phyloP scores from a whole-genome alignment of 2,797 vertebrate genomes.

The Tapirus indicus region DNA sequence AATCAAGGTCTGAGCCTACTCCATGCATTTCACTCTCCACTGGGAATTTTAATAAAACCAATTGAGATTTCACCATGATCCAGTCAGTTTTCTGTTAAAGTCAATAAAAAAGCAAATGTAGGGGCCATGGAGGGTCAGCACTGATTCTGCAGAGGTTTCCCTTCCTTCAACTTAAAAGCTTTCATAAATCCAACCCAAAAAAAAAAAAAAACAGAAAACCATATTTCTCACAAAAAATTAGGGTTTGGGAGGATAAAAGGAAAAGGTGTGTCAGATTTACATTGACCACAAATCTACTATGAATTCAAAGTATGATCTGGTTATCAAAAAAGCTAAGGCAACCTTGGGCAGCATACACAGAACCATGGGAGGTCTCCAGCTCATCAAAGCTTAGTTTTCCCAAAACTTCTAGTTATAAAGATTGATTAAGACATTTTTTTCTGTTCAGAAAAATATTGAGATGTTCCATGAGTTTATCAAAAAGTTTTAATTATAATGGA shows the following conservation, averaged over 20 bases:
- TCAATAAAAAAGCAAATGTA: slow-evolving; percentile 53
- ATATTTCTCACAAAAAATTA: not conserved
- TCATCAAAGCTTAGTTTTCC: not conserved
- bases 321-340: not conserved
- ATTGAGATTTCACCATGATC: not conserved
- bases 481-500: not conserved
- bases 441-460: not conserved
- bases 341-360: not conserved
- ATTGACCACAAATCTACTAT: not conserved
- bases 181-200: not conserved
- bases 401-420: not conserved
- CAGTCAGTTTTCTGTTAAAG: slow-evolving; percentile 27
- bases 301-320: not conserved
- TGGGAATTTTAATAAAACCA: slow-evolving; percentile 62
- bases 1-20: not conserved
- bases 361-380: not conserved
- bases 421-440: not conserved
- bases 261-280: not conserved
- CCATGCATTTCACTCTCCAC: not conserved
- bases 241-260: not conserved
- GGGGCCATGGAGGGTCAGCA: not conserved
- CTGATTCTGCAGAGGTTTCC: not conserved
- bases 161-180: slow-evolving; percentile 53
- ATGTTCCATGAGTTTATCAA: not conserved
- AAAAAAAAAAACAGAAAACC: not conserved